phyloP scores from a whole-genome alignment of 2,113 vertebrate species.

The Egretta garzetta region DNA sequence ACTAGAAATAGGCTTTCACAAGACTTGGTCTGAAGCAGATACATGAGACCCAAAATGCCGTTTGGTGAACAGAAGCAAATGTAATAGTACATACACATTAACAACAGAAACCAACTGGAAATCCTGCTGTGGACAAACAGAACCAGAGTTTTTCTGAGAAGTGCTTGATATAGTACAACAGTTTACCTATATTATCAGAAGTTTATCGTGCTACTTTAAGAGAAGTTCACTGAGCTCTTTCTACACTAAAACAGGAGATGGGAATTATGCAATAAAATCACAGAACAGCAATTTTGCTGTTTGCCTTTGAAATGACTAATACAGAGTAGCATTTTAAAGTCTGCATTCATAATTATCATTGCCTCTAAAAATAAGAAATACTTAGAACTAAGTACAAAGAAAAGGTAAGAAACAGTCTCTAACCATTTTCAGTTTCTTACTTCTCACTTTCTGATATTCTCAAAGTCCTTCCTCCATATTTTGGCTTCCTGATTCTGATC shows the following conservation, averaged over 20 bases:
- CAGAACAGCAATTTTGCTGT: accelerated
- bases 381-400: neutral
- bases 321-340: neutral
- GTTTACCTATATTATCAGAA: neutral
- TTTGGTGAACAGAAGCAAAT: neutral
- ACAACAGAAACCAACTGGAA: neutral
- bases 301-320: neutral
- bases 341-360: accelerated
- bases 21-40: neutral
- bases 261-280: neutral
- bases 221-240: neutral
- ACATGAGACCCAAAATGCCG: neutral
- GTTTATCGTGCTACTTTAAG: neutral
- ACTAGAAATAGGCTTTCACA: neutral
- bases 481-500: neutral
- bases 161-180: neutral
- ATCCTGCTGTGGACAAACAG: neutral
- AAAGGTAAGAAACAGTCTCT: neutral
- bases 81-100: neutral
- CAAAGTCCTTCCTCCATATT: neutral
- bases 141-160: neutral
- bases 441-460: neutral
- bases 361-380: neutral
- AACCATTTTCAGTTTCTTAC: neutral
- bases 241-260: neutral